Base-by-base conservation (phyloP, 2,113 vertebrate species). In the Pseudolaguvia tuberculata region DNA sequence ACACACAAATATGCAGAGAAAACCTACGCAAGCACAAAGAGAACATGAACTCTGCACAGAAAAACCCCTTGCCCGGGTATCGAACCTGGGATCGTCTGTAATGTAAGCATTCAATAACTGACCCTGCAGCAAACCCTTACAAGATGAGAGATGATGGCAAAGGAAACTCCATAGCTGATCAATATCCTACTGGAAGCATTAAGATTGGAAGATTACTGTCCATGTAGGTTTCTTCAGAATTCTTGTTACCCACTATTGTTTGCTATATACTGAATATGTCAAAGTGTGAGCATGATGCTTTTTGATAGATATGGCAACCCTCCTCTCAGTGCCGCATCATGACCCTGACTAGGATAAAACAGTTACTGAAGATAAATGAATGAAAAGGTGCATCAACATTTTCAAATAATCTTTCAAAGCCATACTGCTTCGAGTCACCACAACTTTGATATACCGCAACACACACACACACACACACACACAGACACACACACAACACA, bases 381-480 rank as follows among this genome's bases (percentile, higher is more conserved):
- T 8, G 23, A 25, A 56, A 61, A 61, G 17, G 17, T n/a, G 58
- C 58, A 39, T 35, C 31, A 20, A 10, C 10, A 14, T 61, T 61
- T 59, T 31, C 20, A 59, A 35, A 59, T 12, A 35, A 59, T 20
- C 18, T 12, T 9, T 3, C 8, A 8, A 31, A 3, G 35, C 18
- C 3, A 18, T 18, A 1, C 45, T 52, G 12, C 61, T 39, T 10
- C 45, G 23, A 47, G 70, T 61, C 2, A 12, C 35, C 53, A 35
- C 27, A 14, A 52, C 17, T 12, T 31, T 14, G 18, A 55, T 25
- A 21, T 9, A 42, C 39, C 31, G 6, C 5, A 53, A 42, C 18
- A 20, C 31, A 25, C 58, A n/a, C 63, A 25, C 65, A 21, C 70
- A n/a, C 67, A 14, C 47, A 58, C 68, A 39, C 73, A 35, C 78